Percentiles rank a stretch among this genome's conserved stretches.
These are phyloP conservation scores for Podarcis lilfordi DNA, from an alignment of 2,797 vertebrate species.

Conservation along the genomic window DNA sequence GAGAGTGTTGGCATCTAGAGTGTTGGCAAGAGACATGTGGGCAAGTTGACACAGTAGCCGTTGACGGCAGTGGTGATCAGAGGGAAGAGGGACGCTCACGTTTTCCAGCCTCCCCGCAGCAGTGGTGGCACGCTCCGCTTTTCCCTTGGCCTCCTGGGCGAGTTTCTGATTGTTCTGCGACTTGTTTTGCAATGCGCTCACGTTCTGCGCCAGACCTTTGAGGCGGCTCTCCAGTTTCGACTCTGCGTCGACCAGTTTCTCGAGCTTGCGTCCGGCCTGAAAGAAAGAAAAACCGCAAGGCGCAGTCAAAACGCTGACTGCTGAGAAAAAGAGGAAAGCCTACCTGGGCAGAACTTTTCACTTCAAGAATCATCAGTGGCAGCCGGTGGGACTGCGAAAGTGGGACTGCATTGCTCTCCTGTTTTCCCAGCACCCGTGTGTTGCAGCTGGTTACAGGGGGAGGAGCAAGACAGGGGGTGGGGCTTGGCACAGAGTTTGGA, in stretches of 20 bases:
- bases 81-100: slow-evolving; percentile 62
- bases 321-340: fast-evolving
- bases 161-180: slow-evolving; percentile 71
- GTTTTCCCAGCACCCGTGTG: too few relatives aligned
- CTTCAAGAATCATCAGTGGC: not conserved
- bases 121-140: slow-evolving; percentile 73
- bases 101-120: slow-evolving; percentile 74
- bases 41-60: not conserved
- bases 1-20: not conserved
- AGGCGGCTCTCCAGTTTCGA: slow-evolving; percentile 78
- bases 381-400: not conserved
- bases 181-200: slow-evolving; percentile 76
- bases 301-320: fast-evolving
- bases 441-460: not conserved
- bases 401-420: too few relatives aligned
- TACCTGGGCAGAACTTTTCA: not conserved
- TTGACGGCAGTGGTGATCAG: not conserved
- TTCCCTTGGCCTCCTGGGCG: slow-evolving; percentile 74
- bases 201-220: slow-evolving; percentile 73
- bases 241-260: slow-evolving; percentile 77
- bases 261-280: slow-evolving; percentile 77
- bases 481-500: too few relatives aligned
- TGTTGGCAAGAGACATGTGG: not conserved
- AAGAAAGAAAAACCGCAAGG: not conserved
- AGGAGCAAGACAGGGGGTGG: not conserved